Evolutionary conservation across 2,888 invertebrate species (phyloP).

Genomic region (Diplolepis rosae): DNA sequence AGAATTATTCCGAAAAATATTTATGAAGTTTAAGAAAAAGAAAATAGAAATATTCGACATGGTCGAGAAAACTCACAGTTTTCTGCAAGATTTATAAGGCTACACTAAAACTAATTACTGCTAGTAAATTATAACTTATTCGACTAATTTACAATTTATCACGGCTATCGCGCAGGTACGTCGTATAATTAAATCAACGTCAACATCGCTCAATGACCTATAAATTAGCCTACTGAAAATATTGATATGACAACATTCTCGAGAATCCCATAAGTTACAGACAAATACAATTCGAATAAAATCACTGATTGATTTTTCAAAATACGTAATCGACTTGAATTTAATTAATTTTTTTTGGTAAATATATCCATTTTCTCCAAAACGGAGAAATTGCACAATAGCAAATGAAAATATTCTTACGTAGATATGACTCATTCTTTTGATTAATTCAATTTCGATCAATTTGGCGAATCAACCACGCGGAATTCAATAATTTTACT

Average conservation of each 20-base stretch:
- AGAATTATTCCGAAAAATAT: not conserved
- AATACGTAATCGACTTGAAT: not conserved
- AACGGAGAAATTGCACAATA: not conserved
- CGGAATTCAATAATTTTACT: not conserved
- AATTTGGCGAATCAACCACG: not conserved
- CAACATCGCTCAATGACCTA: not conserved
- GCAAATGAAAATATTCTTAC: not conserved
- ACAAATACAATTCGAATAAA: not conserved
- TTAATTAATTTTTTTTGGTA: too few relatives aligned
- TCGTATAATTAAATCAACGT: not conserved
- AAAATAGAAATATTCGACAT: not conserved
- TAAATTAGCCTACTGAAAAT: not conserved
- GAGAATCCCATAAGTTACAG: not conserved
- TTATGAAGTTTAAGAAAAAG: not conserved
- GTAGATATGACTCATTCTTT: not conserved
- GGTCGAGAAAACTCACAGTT: not conserved
- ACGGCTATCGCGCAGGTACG: conserved; percentile 1
- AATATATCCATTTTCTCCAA: not conserved
- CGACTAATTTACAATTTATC: not conserved
- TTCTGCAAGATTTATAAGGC: not conserved
- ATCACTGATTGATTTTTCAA: not conserved
- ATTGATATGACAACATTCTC: not conserved
- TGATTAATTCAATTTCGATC: not conserved
- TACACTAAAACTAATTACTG: not conserved
- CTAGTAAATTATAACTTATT: not conserved